phyloP scores from a whole-genome alignment of 2,113 vertebrate genomes.

The Dascyllus trimaculatus region DNA sequence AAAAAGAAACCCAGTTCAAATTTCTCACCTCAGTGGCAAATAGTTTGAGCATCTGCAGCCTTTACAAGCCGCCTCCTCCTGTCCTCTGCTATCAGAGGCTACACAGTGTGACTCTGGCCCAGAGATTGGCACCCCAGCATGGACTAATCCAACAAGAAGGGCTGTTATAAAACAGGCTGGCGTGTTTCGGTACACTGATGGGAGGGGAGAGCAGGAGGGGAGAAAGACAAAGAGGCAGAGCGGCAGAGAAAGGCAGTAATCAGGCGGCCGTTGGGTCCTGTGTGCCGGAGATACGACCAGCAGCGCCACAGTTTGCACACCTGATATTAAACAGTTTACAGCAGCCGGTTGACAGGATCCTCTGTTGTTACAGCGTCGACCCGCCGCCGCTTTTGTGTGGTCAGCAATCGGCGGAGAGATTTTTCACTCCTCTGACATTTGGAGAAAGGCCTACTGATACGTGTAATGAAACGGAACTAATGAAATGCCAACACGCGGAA shows the following conservation, averaged over 20 bases:
- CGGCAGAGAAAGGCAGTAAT: constrained; percentile 29
- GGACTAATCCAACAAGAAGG: constrained; percentile 63
- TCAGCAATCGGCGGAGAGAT: constrained; percentile 18
- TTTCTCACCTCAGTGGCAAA: neutral
- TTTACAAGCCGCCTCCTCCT: constrained; percentile 32
- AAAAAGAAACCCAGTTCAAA: constrained; percentile 6
- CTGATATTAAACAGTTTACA: constrained; percentile 33
- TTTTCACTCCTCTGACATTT: constrained; percentile 52
- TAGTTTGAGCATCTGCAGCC: constrained; percentile 8
- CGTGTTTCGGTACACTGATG: constrained; percentile 38
- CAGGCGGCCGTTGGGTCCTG: constrained; percentile 36
- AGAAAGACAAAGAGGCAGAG: constrained; percentile 23
- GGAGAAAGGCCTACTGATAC: constrained; percentile 50
- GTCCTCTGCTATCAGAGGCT: constrained; percentile 42
- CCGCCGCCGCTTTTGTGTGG: constrained; percentile 20
- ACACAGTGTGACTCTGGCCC: constrained; percentile 28
- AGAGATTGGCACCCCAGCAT: constrained; percentile 58
- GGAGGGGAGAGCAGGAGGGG: constrained; percentile 14
- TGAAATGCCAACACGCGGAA: constrained; percentile 57
- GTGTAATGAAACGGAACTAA: constrained; percentile 66
- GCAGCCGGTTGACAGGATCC: constrained; percentile 30
- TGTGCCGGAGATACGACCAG: neutral
- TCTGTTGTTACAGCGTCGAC: constrained; percentile 22
- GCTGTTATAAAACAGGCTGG: constrained; percentile 69
- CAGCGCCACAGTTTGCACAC: constrained; percentile 56